Base-by-base conservation (phyloP, 2,888 invertebrate genomes). In the Macaria notata region DNA sequence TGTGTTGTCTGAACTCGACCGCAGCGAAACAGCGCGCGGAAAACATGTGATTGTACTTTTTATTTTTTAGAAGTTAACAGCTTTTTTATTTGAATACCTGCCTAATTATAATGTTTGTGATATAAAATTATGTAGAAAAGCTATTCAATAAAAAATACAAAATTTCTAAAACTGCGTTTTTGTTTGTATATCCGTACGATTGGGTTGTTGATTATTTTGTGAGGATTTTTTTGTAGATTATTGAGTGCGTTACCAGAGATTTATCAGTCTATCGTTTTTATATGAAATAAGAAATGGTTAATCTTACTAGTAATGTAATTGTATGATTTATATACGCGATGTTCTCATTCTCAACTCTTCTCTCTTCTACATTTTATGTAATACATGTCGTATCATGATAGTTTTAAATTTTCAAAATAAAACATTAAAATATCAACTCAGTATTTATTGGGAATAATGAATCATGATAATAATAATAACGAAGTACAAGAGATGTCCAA, bases 391-490 rank as follows among this genome's bases (percentile, higher is more conserved):
- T 19, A 19, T 19, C 19, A 19, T 2, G 33, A 6, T 2, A 36
- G 7, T 36, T 6, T 6, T 6, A 36, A 36, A 36, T 7, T 36
- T 6, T 36, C 1, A 36, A 36, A 36, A 36, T 36, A 36, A 36
- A 36, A 36, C 33, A 36, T 36, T 7, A 4, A 6, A 6, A 36
- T 36, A 65, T 79, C 81, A 90, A 90, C 88, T 88, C 88, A 89
- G 85, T 89, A 83, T 81, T 88, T 89, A 90, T 88, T 74, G 77
- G 84, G 90, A 88, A 83, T 88, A 88, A 87, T 87, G 72, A 87
- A 54, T 51, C 79, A 79, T 72, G 68, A 71, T 79, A 83, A 84
- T 86, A 83, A 86, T 84, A 86, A 51, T 33, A 51, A 54, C 43
- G 51, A 19, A 59, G 51, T 59, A 54, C 54, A 54, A 54, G 51